A percentile compares a stretch with the other conserved stretches of the same genome.
phyloP scores from a whole-genome alignment of 2,888 invertebrate species.

The Drosophila helvetica region DNA sequence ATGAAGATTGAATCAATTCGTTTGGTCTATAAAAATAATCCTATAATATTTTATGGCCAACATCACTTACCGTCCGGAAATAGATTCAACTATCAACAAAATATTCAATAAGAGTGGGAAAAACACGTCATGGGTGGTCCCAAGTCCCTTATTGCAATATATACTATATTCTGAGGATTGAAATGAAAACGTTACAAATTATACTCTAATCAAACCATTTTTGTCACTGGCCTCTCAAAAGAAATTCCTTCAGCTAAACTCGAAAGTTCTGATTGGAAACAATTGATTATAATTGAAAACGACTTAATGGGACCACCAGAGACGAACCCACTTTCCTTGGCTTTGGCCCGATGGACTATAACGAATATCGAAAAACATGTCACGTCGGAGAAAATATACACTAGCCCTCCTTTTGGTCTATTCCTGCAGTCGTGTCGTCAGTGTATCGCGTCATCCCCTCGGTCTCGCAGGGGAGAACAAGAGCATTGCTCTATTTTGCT shows the following conservation, averaged over 20 bases:
- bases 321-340: conserved; percentile 28
- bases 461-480: conserved; percentile 41
- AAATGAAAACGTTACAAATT: too few species aligned
- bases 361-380: conserved; percentile 66
- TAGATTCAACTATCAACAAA: conserved; percentile 8
- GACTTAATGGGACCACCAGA: conserved; percentile 57
- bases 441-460: conserved; percentile 34
- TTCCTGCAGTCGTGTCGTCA: background rate
- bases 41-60: conserved; percentile 25
- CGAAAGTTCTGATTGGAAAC: conserved; percentile 57
- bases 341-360: conserved; percentile 61
- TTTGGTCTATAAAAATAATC: conserved; percentile 31
- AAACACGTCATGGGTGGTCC: background rate
- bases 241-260: conserved; percentile 4
- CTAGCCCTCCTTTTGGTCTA: conserved; percentile 31
- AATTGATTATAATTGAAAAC: conserved; percentile 78
- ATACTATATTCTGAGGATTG: too few species aligned
- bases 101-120: background rate
- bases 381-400: conserved; percentile 66
- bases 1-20: conserved; percentile 54
- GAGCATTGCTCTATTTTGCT: conserved; percentile 68
- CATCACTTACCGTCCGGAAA: conserved; percentile 11
- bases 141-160: too few species aligned
- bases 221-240: background rate
- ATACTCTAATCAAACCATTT: background rate